Evolutionary conservation across 2,113 vertebrate species (phyloP).

Genomic region (Theristicus caerulescens): DNA sequence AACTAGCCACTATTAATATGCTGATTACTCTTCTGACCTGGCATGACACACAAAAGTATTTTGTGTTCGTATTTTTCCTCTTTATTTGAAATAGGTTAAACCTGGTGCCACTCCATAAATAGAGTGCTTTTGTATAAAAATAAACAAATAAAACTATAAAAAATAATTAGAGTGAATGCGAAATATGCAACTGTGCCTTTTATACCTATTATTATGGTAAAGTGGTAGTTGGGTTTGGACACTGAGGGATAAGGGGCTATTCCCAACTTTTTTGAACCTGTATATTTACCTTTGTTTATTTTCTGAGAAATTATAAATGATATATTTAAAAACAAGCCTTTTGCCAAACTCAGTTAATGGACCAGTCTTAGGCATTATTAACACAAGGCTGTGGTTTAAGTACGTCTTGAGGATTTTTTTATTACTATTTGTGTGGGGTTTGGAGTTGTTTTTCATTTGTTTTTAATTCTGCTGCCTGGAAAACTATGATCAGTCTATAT

Average conservation of each 20-base stretch:
- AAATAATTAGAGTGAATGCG: constrained; percentile 91
- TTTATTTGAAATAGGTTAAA: constrained; percentile 79
- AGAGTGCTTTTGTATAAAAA: constrained; percentile 92
- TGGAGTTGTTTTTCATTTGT: constrained; percentile 16
- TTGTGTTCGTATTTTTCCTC: constrained; percentile 79
- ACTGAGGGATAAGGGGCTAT: constrained; percentile 84
- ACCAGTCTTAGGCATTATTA: constrained; percentile 80
- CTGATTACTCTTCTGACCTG: constrained; percentile 81
- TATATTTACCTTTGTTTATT: constrained; percentile 84
- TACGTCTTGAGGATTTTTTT: constrained; percentile 24
- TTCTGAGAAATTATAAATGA: constrained; percentile 78
- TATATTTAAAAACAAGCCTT: constrained; percentile 83
- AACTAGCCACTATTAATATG: constrained; percentile 79
- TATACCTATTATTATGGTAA: constrained; percentile 94
- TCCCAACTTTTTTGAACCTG: constrained; percentile 81
- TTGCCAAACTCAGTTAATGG: constrained; percentile 83
- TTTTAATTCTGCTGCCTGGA: constrained; percentile 42
- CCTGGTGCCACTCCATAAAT: constrained; percentile 92
- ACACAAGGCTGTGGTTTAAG: constrained; percentile 52
- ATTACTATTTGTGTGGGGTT: constrained; percentile 4
- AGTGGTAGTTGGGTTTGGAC: constrained; percentile 86
- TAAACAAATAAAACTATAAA: constrained; percentile 70
- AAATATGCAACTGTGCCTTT: constrained; percentile 99
- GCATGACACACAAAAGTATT: constrained; percentile 82
- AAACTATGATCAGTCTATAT: constrained; percentile 8